Percentiles rank a stretch among this genome's conserved stretches.
phyloP scores from a whole-genome alignment of 2,888 invertebrate genomes.

The Koerneria pararmatus region DNA sequence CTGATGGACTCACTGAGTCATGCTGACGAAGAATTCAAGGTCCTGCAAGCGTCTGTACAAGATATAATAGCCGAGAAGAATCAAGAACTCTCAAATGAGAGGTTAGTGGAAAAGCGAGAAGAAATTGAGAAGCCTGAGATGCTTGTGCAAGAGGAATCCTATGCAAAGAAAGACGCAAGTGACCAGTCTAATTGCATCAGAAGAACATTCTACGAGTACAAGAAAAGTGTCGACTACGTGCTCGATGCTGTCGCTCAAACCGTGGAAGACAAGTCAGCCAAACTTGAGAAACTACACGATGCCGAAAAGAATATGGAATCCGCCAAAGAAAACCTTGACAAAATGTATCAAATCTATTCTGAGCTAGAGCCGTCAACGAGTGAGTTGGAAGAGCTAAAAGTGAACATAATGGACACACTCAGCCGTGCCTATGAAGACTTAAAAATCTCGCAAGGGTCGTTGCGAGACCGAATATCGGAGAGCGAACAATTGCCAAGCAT shows the following conservation, averaged over 20 bases:
- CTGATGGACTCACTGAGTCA: conserved; percentile 28
- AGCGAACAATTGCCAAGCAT: too few species aligned
- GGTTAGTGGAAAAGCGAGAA: too few species aligned
- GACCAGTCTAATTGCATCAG: too few species aligned
- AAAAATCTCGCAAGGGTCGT: too few species aligned
- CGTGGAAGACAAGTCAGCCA: conserved; percentile 13
- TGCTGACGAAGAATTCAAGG: conserved; percentile 28
- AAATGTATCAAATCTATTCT: conserved; percentile 15
- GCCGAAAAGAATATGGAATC: background rate
- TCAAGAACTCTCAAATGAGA: too few species aligned
- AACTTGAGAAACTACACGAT: background rate
- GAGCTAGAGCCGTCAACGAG: conserved; percentile 7
- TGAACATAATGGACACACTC: conserved; percentile 28
- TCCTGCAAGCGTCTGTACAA: conserved; percentile 12
- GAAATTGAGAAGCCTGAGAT: too few species aligned
- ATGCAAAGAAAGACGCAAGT: too few species aligned
- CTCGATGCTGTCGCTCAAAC: conserved; percentile 10
- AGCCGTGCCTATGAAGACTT: conserved; percentile 28
- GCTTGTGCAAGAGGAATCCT: too few species aligned
- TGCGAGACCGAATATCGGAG: too few species aligned
- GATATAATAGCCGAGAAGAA: too few species aligned
- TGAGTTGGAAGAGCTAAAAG: conserved; percentile 29
- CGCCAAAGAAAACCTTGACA: conserved; percentile 13
- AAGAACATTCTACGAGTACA: too few species aligned
- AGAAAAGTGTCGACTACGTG: too few species aligned